Evolutionary conservation across 2,797 vertebrate species (phyloP), one percentile per base, ranked within the genome.

Genomic region (Mastacembelus armatus): DNA sequence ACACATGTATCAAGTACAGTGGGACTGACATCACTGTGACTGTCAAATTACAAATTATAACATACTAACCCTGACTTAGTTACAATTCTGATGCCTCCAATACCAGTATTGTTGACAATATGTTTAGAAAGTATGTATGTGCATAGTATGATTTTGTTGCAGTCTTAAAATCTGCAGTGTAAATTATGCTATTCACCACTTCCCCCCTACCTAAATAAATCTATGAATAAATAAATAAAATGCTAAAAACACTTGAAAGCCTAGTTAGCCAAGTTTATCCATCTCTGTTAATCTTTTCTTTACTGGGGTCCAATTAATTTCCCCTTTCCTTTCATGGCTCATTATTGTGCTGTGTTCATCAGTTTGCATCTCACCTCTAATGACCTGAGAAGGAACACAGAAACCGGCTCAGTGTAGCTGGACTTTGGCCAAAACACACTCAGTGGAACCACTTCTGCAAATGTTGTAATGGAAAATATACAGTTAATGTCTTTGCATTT

Each of bases 271-370:
- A 35, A 51, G 58, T 70, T 78, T 66, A 85, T 82, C 73, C 71
- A 77, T 85, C 66, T 69, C 27, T 58, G 75, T 77, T 87, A 74
- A 85, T 87, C 72, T 74, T 68, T 67, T 73, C 61, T 64, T 81
- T 79, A 81, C 71, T 78, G 65, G 57, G 43, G 57, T 76, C 75
- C 75, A 83, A 84, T 88, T 85, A 73, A 85, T 81, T 84, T 75
- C n/a, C 67, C 63, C 26, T 70, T 84, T 83, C 51, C 89, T 86
- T 85, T 77, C 74, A 74, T 27, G 59, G 65, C 67, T 76, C 76
- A 80, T 88, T 86, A 77, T 64, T 73, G 66, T 54, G 43, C 63
- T 74, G 75, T 70, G 71, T 72, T 73, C 71, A 66, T 77, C 60
- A 16, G 66, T 83, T 74, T 80, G 55, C n/a, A 21, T 71, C 77